Evolutionary conservation across 2,113 vertebrate species (phyloP).

Genomic region (Pachycephala philippinensis): DNA sequence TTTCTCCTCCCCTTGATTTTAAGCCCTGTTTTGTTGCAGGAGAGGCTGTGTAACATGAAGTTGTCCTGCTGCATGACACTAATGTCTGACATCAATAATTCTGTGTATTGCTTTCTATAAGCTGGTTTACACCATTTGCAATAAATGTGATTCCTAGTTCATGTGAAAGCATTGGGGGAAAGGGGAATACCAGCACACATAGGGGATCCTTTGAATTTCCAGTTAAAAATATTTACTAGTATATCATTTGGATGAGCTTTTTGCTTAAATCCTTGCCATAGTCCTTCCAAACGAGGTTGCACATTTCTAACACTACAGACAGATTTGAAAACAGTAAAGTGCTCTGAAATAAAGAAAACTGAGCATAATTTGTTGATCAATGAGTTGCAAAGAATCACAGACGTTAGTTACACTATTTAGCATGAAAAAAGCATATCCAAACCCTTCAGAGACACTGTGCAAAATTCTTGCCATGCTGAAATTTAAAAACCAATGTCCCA

Average conservation of each 20-base stretch:
- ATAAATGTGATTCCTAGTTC: not conserved
- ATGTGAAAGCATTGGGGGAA: not conserved
- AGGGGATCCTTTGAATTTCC: not conserved
- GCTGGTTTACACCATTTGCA: not conserved
- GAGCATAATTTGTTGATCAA: not conserved
- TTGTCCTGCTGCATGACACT: not conserved
- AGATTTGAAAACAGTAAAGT: not conserved
- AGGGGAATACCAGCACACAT: not conserved
- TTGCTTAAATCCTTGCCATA: not conserved
- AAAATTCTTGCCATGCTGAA: not conserved
- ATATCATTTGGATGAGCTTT: not conserved
- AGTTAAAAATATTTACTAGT: not conserved
- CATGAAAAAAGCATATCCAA: not conserved
- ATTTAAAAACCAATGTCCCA: not conserved
- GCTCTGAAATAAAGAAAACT: not conserved
- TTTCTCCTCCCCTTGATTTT: not conserved
- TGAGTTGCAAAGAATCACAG: not conserved
- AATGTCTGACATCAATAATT: not conserved
- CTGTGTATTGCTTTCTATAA: not conserved
- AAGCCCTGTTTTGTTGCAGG: not conserved
- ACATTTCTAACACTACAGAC: not conserved
- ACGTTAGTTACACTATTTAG: not conserved
- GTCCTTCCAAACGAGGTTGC: not conserved
- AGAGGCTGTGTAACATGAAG: not conserved
- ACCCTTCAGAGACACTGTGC: not conserved